Percentiles rank a stretch among this genome's conserved stretches.
Conservation (phyloP, 2,113 vertebrate genomes). For the Dipodomys spectabilis region DNA sequence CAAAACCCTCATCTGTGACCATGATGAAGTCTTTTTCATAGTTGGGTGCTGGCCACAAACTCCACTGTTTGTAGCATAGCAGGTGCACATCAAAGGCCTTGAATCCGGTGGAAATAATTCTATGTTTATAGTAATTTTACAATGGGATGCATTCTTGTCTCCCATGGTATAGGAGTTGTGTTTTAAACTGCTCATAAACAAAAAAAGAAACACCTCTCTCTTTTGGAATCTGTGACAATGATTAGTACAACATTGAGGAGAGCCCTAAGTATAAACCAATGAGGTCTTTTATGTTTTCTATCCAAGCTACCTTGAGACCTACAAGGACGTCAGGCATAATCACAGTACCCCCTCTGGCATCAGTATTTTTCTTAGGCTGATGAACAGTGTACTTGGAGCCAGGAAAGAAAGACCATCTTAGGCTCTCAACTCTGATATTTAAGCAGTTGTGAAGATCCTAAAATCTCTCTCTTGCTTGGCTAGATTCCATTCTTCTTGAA, state of each 20-base stretch:
- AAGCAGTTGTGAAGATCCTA: not conserved
- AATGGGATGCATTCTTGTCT: not conserved
- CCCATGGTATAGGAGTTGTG: not conserved
- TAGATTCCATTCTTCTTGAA: not conserved
- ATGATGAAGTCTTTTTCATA: no score
- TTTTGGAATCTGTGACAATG: conserved; percentile 23
- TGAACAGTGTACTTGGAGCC: not conserved
- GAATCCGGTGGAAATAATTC: not conserved
- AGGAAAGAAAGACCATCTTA: not conserved
- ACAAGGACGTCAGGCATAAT: not conserved
- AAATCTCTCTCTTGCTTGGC: conserved; percentile 2
- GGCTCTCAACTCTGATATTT: not conserved
- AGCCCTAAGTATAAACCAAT: not conserved
- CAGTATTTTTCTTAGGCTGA: not conserved
- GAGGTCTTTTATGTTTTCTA: not conserved
- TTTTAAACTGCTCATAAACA: conserved; percentile 31
- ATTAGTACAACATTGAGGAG: conserved; percentile 15
- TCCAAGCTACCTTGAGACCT: not conserved
- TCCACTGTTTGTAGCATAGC: not conserved
- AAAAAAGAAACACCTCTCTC: not conserved
- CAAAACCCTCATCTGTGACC: not conserved
- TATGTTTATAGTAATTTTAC: not conserved
- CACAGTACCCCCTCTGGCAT: not conserved
- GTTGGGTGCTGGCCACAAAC: no score
- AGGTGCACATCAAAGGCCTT: not conserved